A percentile compares a stretch with the other conserved stretches of the same genome.
These are phyloP conservation scores for Craseonycteris thonglongyai DNA, from an alignment of 2,113 vertebrate species.

Conservation along the genomic window DNA sequence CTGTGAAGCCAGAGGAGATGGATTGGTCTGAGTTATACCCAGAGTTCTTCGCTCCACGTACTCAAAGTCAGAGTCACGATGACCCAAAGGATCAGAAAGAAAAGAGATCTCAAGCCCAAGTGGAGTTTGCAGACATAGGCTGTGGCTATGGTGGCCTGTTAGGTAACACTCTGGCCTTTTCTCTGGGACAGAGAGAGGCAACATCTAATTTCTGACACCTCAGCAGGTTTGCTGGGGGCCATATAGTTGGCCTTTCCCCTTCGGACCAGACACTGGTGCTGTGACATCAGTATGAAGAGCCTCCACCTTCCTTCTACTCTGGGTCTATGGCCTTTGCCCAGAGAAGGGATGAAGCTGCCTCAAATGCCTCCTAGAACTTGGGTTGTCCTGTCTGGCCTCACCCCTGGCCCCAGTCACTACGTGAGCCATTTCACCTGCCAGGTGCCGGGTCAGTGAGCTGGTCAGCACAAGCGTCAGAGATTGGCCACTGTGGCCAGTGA, in stretches of 20 bases:
- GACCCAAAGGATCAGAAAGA: constrained; percentile 58
- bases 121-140: constrained; percentile 94
- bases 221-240: constrained; percentile 37
- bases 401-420: neutral
- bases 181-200: neutral
- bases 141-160: constrained; percentile 92
- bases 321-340: constrained; percentile 53
- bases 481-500: constrained; percentile 54
- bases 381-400: constrained; percentile 8
- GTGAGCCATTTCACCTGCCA: constrained; percentile 38
- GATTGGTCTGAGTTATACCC: constrained; percentile 90
- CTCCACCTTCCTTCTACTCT: constrained; percentile 19
- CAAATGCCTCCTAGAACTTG: constrained; percentile 1
- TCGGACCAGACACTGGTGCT: constrained; percentile 22
- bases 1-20: constrained; percentile 90
- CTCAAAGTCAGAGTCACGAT: constrained; percentile 60
- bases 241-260: constrained; percentile 45
- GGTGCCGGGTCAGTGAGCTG: constrained; percentile 62
- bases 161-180: constrained; percentile 71
- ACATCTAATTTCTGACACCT: constrained; percentile 22
- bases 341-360: constrained; percentile 23
- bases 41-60: constrained; percentile 75
- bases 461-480: constrained; percentile 67
- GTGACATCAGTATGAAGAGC: constrained; percentile 39
- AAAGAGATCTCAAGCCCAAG: constrained; percentile 64